Evolutionary conservation across 2,113 vertebrate species (phyloP), one percentile per base, ranked within the genome.

Genomic region (Xenopus laevis): DNA sequence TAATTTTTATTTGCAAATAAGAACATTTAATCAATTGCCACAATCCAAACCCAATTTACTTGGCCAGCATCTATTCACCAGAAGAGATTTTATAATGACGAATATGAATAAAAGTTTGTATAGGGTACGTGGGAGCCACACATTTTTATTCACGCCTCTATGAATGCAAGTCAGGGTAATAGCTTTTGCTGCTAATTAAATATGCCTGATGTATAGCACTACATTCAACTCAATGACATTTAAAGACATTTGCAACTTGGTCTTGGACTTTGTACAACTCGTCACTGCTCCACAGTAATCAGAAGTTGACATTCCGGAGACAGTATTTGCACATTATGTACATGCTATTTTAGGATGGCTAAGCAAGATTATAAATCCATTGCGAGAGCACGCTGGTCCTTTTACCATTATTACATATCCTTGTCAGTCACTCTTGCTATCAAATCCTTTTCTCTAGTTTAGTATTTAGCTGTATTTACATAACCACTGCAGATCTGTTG

Each of bases 101-200:
- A 70, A 77, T 77, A 70, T 59, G 59, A 77, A 70, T 77, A 70
- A 70, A 77, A 70, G 59, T 69, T 77, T 77, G 66, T 10, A 46
- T 67, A 64, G 67, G 46, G 66, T 77, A 76, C 68, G 74, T 74
- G 60, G 78, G 78, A 79, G 82, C 79, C 81, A 77, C 78, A 74
- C 83, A 88, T 90, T 85, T 89, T 90, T 89, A 90, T 91, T 90
- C 90, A 90, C 88, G 87, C 86, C 85, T 89, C 79, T 83, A 80
- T 86, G 81, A 91, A 86, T 89, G 87, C 86, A 87, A 61, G 82
- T 83, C 84, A 85, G 83, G 82, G 83, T 86, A 84, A 89, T 86
- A 87, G 84, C 82, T 90, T 87, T 84, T 86, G 89, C 84, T 88
- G 86, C 86, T 91, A 91, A 92, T 92, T 91, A 87, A 85, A 86